Base-by-base conservation (phyloP, 2,888 invertebrate genomes). In the Hesperia comma region DNA sequence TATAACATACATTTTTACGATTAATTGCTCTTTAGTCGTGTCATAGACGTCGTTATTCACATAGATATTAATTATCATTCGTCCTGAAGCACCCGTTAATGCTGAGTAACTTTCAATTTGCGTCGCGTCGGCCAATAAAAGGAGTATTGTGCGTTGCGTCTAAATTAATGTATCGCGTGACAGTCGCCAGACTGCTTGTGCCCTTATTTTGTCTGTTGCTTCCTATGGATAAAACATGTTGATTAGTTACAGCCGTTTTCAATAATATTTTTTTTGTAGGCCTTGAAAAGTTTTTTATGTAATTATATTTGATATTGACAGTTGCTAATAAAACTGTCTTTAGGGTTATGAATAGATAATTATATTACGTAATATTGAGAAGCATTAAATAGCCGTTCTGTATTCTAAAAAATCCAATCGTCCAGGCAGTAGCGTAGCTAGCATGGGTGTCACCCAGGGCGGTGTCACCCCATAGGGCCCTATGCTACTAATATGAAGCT, bases 91-190 rank as follows among this genome's bases (percentile, higher is more conserved):
- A 55, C 33, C 33, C 54, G 54, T 33, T 55, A 8, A 15, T 14
- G 14, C 40, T 57, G 41, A 41, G 57, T 57, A 57, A 57, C 41
- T 57, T 57, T 57, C 57, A 57, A 57, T 57, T 57, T 41, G 57
- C 57, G 57, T 41, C 41, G 40, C 41, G 21, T 57, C 57, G 14
- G 6, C 41, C 40, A 57, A 57, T 57, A 40, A 57, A 57, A n/a
- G 57, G 21, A 56, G 41, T 57, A 19, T 41, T 41, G 41, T 57
- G 57, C n/a, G 21, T 7, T 57, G 15, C 17, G 41, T 57, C 19
- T 57, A 41, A 57, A 57, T 57, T 41, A 12, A 41, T 57, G 40
- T 57, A 57, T 57, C 41, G 41, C 41, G 57, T 57, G 57, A 26
- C 41, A 26, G 57, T 6, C n/a, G 40, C 21, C 41, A 19, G 41